A percentile compares a stretch with the other conserved stretches of the same genome.
phyloP scores from a whole-genome alignment of 2,797 vertebrate species.

The Rachycentron canadum region DNA sequence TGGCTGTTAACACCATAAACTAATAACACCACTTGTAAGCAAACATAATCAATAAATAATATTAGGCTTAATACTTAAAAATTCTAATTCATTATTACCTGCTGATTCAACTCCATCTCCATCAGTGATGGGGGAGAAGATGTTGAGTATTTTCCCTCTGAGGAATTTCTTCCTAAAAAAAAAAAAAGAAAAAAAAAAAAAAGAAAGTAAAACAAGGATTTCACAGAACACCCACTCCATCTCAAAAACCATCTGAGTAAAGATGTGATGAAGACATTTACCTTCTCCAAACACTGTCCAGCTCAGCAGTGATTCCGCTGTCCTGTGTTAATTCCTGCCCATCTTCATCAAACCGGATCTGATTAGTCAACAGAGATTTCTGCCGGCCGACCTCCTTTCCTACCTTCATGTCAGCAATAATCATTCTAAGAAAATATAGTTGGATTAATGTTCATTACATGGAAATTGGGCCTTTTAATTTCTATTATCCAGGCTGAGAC shows the following conservation, averaged over 20 bases:
- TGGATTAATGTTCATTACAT: neutral
- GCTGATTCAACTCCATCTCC: constrained; percentile 65
- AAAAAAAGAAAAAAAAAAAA: neutral
- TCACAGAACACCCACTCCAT: neutral
- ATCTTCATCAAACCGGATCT: constrained; percentile 89
- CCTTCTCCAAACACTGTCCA: constrained; percentile 74
- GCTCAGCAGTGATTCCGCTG: constrained; percentile 63
- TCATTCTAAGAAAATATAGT: constrained; percentile 76
- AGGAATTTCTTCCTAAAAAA: constrained; percentile 80
- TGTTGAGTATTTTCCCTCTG: constrained; percentile 86
- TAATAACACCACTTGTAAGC: neutral
- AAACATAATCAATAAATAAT: neutral
- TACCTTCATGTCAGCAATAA: constrained; percentile 92
- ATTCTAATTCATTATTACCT: constrained; percentile 80
- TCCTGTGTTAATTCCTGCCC: constrained; percentile 67
- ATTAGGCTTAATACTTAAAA: neutral
- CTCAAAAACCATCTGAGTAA: neutral
- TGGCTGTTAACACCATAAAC: neutral
- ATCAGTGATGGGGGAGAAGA: constrained; percentile 84
- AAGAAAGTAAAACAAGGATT: neutral
- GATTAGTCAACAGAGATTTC: constrained; percentile 57
- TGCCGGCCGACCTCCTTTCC: constrained; percentile 70
- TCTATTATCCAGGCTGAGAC: neutral
- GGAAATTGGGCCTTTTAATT: neutral
- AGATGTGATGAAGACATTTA: constrained; percentile 49